Conservation (phyloP, 1,140 invertebrate genomes). For the Ridgeia piscesae region DNA sequence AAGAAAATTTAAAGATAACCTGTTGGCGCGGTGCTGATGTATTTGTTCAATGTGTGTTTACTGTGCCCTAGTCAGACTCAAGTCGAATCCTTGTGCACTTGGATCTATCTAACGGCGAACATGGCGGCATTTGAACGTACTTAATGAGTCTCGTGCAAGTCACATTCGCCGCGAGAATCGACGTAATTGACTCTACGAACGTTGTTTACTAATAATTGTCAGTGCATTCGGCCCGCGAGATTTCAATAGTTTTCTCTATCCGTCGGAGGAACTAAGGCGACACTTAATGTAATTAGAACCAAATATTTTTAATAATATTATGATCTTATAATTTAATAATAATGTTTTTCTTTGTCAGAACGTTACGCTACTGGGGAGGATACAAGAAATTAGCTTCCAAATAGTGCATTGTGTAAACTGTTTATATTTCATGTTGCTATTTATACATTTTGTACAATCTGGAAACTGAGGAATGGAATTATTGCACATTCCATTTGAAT, state of each 20-base stretch:
- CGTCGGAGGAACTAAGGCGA: not conserved
- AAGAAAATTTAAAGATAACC: not conserved
- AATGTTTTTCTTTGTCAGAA: not conserved
- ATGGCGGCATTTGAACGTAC: not conserved
- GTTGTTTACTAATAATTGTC: not conserved
- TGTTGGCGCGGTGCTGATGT: not conserved
- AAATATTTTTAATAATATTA: not conserved
- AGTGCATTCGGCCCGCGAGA: no score
- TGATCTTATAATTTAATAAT: not conserved
- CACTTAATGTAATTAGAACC: no score
- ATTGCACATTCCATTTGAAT: no score
- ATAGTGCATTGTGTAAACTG: not conserved
- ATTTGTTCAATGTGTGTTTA: not conserved
- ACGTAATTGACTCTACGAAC: not conserved
- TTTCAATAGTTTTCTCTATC: not conserved
- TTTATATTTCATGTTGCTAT: not conserved
- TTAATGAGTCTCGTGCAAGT: not conserved
- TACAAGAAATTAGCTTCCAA: slow-evolving; percentile 1
- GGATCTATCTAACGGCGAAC: not conserved
- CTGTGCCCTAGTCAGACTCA: not conserved
- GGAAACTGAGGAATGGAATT: not conserved
- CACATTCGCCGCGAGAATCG: not conserved
- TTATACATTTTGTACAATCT: not conserved
- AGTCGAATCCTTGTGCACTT: not conserved
- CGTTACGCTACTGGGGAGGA: not conserved